Evolutionary conservation across 2,113 vertebrate genomes (phyloP), one percentile per base, ranked within the genome.

Genomic region (Myocastor coypus): DNA sequence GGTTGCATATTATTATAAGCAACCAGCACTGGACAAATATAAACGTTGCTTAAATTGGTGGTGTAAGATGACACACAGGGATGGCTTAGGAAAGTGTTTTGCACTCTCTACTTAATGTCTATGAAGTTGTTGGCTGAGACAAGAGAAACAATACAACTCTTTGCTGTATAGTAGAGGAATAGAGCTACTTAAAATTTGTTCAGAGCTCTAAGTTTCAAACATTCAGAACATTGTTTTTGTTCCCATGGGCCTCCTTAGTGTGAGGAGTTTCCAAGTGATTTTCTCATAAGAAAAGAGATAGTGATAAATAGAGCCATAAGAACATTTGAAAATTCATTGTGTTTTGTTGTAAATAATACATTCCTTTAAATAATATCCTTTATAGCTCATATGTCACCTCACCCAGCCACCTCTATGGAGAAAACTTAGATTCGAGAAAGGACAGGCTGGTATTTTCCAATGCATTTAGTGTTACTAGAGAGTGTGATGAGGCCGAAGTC

Each of bases 341-440:
- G 10, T 81, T 92, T 66, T 84, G 19, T 82, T 61, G 59, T 94
- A 93, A 96, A 88, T 91, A 96, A 94, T 91, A n/a, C 28, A 73
- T 90, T 94, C 61, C 59, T 94, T 91, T 89, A 80, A 93, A 87
- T 83, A n/a, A 91, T 52, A 66, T 22, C 32, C 46, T 77, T 75
- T 30, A 11, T 66, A 75, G 20, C 34, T 80, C 22, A 55, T 37
- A 42, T 52, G 52, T 83, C 66, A 57, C 69, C 13, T 83, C 26
- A 77, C 52, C n/a, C 71, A 52, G 19, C 19, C 9, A 12, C 85
- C 37, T 90, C 52, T 66, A 24, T 50, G 28, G 61, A 82, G 34
- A 94, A 90, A 77, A 32, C 46, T 89, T 37, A 85, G 57, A 61
- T 68, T 94, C 85, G 17, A 19, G 77, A 96, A 89, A 87, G 68